These are phyloP conservation scores for Plumapathes pennacea DNA, from an alignment of 92 coral and sea anemone species.

Conservation along the genomic window DNA sequence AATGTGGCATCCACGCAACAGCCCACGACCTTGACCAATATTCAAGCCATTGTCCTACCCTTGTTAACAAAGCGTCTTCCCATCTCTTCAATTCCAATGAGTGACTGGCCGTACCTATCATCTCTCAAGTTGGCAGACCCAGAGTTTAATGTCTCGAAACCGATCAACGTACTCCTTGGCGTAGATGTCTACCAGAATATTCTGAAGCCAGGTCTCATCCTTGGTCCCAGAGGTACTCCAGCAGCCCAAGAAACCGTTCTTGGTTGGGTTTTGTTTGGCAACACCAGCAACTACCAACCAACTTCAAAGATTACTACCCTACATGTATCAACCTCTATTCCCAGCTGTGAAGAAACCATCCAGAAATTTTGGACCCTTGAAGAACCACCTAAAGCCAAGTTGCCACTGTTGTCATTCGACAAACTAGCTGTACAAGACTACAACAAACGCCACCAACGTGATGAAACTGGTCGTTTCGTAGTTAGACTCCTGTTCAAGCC, in stretches of 20 bases:
- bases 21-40: background rate
- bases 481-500: conserved; percentile 41
- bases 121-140: conserved; percentile 47
- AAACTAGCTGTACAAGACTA: conserved; percentile 23
- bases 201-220: conserved; percentile 38
- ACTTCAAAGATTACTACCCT: conserved; percentile 9
- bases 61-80: conserved; percentile 28
- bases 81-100: conserved; percentile 16
- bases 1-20: conserved; percentile 10
- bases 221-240: conserved; percentile 53
- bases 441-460: conserved; percentile 19
- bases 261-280: conserved; percentile 54
- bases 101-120: conserved; percentile 34
- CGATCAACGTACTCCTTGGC: conserved; percentile 41
- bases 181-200: conserved; percentile 36
- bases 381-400: conserved; percentile 32
- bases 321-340: conserved; percentile 6
- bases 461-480: conserved; percentile 17
- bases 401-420: conserved; percentile 24
- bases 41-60: conserved; percentile 43
- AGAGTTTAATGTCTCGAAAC: conserved; percentile 30
- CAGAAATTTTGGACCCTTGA: conserved; percentile 46
- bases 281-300: background rate
- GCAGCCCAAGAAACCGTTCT: conserved; percentile 51
- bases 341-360: conserved; percentile 30